Conservation (phyloP, 2,888 invertebrate genomes). For the Osedax frankpressi region DNA sequence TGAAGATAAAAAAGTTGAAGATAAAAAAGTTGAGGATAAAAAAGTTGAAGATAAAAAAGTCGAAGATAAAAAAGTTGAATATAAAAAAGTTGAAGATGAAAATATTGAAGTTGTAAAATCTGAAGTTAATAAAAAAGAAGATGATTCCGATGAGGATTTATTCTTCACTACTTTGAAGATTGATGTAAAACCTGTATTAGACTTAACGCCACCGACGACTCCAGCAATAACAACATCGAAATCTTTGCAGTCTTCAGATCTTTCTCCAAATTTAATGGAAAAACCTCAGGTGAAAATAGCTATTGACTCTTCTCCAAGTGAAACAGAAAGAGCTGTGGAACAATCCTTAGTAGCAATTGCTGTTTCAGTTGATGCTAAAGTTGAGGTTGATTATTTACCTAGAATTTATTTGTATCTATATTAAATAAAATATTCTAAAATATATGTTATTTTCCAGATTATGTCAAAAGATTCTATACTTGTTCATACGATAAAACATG, state of each 20-base stretch:
- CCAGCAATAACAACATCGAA: background rate
- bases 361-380: background rate
- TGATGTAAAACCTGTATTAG: background rate
- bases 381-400: too few relatives aligned
- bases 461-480: background rate
- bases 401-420: too few relatives aligned
- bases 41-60: background rate
- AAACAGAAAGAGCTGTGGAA: background rate
- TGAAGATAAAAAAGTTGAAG: background rate
- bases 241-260: background rate
- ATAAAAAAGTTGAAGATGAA: too few relatives aligned
- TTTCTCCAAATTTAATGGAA: background rate
- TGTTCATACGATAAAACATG: background rate
- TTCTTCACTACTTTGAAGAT: background rate
- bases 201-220: background rate
- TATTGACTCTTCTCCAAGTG: background rate
- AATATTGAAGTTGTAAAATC: background rate
- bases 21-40: background rate
- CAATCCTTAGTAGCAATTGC: background rate
- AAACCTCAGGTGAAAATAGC: background rate
- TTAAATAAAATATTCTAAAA: too few relatives aligned
- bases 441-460: background rate
- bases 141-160: background rate
- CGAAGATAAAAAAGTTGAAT: background rate
- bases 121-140: background rate